Percentiles rank a stretch among this genome's conserved stretches.
phyloP scores from a whole-genome alignment of 2,888 invertebrate genomes.

The Xylocampa areola region DNA sequence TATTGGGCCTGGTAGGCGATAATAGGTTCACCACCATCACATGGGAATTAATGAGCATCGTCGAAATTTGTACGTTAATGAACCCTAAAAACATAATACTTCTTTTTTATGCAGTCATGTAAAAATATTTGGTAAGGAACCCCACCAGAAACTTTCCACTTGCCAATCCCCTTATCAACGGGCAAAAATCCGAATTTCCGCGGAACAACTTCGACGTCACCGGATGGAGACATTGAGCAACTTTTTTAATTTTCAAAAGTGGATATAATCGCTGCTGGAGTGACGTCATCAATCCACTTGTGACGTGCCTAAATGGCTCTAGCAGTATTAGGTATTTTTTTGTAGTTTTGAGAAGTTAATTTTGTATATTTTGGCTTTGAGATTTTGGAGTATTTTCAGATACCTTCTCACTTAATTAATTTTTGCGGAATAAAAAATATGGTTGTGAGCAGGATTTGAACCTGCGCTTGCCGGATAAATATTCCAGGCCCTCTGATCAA shows the following conservation, averaged over 20 bases:
- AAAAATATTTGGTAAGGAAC: no score
- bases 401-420: no score
- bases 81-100: no score
- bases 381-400: not conserved
- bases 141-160: conserved; percentile 41
- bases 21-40: no score
- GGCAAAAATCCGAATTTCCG: conserved; percentile 37
- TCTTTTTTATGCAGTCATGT: no score
- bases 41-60: no score
- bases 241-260: conserved; percentile 66
- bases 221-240: conserved; percentile 44
- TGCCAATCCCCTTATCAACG: conserved; percentile 31
- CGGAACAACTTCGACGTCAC: conserved; percentile 41
- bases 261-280: conserved; percentile 57
- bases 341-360: conserved; percentile 13
- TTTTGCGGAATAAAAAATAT: no score
- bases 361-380: conserved; percentile 4
- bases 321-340: conserved; percentile 11
- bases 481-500: no score
- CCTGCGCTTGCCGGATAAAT: no score
- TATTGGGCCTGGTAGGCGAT: no score
- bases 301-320: conserved; percentile 17
- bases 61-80: no score
- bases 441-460: no score
- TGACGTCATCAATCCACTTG: conserved; percentile 58